phyloP scores from a whole-genome alignment of 2,888 invertebrate species.

The Thelaira solivaga region DNA sequence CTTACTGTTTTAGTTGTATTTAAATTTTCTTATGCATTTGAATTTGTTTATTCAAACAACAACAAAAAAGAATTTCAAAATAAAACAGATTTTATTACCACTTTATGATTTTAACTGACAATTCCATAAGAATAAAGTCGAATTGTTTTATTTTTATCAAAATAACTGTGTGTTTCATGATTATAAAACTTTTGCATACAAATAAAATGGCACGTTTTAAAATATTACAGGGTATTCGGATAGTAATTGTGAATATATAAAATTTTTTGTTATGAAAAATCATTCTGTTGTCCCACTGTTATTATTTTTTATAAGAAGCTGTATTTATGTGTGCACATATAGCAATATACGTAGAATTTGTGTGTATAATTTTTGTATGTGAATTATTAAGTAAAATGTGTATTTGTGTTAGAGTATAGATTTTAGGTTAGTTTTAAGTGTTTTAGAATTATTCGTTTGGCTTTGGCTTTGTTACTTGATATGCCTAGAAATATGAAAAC shows the following conservation, averaged over 20 bases:
- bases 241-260: not conserved
- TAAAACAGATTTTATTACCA: constrained; percentile 35
- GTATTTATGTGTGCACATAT: too few species aligned
- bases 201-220: not conserved
- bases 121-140: constrained; percentile 37
- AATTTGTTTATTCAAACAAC: constrained; percentile 15
- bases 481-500: too few species aligned
- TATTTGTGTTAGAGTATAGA: too few species aligned
- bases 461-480: too few species aligned
- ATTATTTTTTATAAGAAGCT: too few species aligned
- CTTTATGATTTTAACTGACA: constrained; percentile 57
- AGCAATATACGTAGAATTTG: too few species aligned
- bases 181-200: constrained; percentile 22
- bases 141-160: constrained; percentile 36
- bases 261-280: too few species aligned
- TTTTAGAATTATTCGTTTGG: too few species aligned
- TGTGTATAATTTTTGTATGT: too few species aligned
- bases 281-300: too few species aligned
- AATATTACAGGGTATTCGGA: not conserved
- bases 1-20: not conserved
- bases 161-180: not conserved
- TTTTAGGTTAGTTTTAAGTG: too few species aligned
- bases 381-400: too few species aligned
- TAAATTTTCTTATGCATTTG: constrained; percentile 11
- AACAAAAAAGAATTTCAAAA: not conserved